Base-by-base conservation (phyloP, 1,140 invertebrate species). In the Bradynema listronoti region DNA sequence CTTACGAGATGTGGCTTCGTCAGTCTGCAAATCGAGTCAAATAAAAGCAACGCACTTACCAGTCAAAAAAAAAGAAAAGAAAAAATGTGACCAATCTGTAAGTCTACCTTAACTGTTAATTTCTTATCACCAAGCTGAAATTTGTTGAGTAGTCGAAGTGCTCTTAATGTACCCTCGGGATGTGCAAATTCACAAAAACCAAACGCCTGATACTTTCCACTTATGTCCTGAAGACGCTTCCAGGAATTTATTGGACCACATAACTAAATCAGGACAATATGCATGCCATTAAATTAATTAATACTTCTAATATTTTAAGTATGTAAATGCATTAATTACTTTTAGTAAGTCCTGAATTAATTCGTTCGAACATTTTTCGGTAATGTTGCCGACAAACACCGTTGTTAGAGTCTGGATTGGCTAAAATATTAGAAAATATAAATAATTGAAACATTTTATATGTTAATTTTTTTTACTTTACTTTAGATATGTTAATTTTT, bases 341-440 rank as follows among this genome's bases (percentile, higher is more conserved):
- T 83, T 86, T 46, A 97, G 81, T 73, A 97, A 87, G 71, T 90
- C 87, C 66, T 91, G 83, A 7, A 98, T 87, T 87, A 98, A 90
- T 7, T 87, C 84, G 80, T 99, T 92, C 0, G 91, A 90, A 42
- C 91, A 91, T 71, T 87, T 85, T 68, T 95, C 90, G 73, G 89
- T 90, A 57, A 99, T 98, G 80, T 97, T 98, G 24, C 94, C 93
- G 45, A 96, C 90, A 82, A 98, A 98, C 0, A 98, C 92, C 16
- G 92, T 96, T 14, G 96, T 91, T 11, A 50, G 16, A 19, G n/a
- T n/a, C n/a, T n/a, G n/a, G n/a, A n/a, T n/a, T n/a, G n/a, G n/a
- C n/a, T n/a, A n/a, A n/a, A n/a, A n/a, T n/a, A n/a, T n/a, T n/a
- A n/a, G n/a, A n/a, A n/a, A n/a, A n/a, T n/a, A n/a, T n/a, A n/a